Base-by-base conservation (phyloP, 1,140 invertebrate species). In the Colletes latitarsis region DNA sequence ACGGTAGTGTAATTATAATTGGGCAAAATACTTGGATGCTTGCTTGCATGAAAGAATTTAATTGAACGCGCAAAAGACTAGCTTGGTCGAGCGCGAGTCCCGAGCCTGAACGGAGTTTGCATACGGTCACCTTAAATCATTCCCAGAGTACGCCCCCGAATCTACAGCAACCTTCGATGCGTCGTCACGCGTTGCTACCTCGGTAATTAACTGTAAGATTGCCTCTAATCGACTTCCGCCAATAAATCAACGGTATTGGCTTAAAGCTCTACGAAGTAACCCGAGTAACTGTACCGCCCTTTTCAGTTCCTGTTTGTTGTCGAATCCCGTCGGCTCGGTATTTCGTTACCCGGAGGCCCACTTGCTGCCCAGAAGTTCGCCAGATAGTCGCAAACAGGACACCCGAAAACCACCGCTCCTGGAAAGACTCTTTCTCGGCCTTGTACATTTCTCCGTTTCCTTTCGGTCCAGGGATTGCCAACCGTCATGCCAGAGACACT, bases 291-390 rank as follows among this genome's bases (percentile, higher is more conserved):
- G 55, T 9, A 41, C 68, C 78, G 84, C 79, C 80, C 83, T 82
- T 85, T 79, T 73, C 74, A 79, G 84, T 86, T 86, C 84, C 84
- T 86, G 84, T 86, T 86, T 86, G 84, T 86, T 85, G 83, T 85
- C 83, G 74, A 85, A 74, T 63, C 78, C n/a, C 21, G 52, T 60
- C 19, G 52, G 62, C 41, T 81, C 69, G 83, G 84, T 85, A 83
- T 85, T 71, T 68, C n/a, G 63, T 85, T 85, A 85, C 84, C 21
- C 5, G 62, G 66, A 17, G 14, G 49, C 49, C 69, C 84, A 74
- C 84, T 85, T 85, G 83, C 83, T 58, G 64, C 52, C 70, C 83
- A 86, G 80, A 82, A 82, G 74, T 82, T 64, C 4, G 57, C 53
- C 70, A 39, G 74, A 63, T 71, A 74, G 69, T 84, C 46, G 73